A percentile compares a stretch with the other conserved stretches of the same genome.
phyloP scores from a whole-genome alignment of 2,797 vertebrate genomes.

The Anabacerthia variegaticeps region DNA sequence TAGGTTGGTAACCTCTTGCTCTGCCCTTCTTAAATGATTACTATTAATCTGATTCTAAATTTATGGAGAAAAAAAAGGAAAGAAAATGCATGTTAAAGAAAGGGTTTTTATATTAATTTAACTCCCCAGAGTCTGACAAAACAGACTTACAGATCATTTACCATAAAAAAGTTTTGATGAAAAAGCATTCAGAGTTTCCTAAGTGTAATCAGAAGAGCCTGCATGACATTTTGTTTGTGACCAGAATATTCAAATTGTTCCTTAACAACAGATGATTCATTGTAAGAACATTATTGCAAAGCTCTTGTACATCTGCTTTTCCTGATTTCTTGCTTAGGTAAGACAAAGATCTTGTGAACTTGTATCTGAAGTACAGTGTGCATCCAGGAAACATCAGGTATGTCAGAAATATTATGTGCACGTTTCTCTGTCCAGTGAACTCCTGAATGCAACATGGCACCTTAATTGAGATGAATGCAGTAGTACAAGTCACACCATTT shows the following conservation, averaged over 20 bases:
- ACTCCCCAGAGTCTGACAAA: background rate
- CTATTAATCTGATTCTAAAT: slow-evolving; percentile 92
- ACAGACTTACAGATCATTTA: background rate
- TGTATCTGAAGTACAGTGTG: background rate
- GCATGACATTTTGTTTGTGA: background rate
- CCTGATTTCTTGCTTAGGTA: background rate
- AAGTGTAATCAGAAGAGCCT: background rate
- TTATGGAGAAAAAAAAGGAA: background rate
- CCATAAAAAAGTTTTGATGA: background rate
- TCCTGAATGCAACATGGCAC: background rate
- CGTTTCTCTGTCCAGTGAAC: background rate
- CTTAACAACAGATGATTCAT: background rate
- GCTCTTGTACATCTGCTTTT: background rate
- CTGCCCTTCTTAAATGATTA: slow-evolving; percentile 91
- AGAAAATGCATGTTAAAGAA: background rate
- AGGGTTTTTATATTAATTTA: background rate
- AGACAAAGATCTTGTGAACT: background rate
- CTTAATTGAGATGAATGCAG: background rate
- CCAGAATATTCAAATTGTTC: background rate
- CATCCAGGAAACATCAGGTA: background rate
- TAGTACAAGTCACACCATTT: background rate
- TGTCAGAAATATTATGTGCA: background rate
- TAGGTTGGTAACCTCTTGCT: slow-evolving; percentile 83
- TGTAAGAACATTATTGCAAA: background rate
- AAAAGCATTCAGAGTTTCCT: background rate